Evolutionary conservation across 2,113 vertebrate genomes (phyloP).

Genomic region (Perca fluviatilis): DNA sequence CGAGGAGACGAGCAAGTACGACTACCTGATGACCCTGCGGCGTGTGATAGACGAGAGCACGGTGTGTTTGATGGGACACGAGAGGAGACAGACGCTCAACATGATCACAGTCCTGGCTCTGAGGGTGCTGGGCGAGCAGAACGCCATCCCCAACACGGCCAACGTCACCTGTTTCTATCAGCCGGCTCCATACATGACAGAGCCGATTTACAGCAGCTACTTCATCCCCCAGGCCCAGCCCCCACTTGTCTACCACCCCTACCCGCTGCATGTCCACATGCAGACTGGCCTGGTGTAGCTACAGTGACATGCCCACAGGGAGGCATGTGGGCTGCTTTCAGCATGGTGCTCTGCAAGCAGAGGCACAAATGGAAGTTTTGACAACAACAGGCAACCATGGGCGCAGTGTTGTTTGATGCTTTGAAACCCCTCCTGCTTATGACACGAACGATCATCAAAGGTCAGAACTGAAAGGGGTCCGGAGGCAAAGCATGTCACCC

Average conservation of each 20-base stretch:
- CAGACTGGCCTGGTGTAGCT: constrained; percentile 88
- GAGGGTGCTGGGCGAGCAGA: constrained; percentile 94
- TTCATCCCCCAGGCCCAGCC: constrained; percentile 89
- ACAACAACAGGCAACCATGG: constrained; percentile 53
- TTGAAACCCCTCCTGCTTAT: constrained; percentile 69
- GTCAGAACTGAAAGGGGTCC: constrained; percentile 39
- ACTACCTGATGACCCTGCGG: constrained; percentile 95
- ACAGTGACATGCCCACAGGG: constrained; percentile 31
- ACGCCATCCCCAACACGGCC: constrained; percentile 92
- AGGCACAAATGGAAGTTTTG: constrained; percentile 67
- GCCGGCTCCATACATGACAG: constrained; percentile 91
- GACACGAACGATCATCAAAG: constrained; percentile 40
- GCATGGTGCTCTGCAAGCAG: constrained; percentile 65
- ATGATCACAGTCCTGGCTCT: constrained; percentile 96
- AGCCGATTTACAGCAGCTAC: constrained; percentile 90
- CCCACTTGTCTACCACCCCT: constrained; percentile 87
- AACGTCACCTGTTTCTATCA: constrained; percentile 96
- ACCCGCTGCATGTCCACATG: constrained; percentile 88
- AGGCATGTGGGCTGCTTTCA: constrained; percentile 64
- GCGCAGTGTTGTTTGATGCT: constrained; percentile 64
- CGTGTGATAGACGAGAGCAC: constrained; percentile 94
- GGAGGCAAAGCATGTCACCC: constrained; percentile 44
- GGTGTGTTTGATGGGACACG: constrained; percentile 93
- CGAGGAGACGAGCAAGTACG: constrained; percentile 94
- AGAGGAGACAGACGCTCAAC: constrained; percentile 93